Base-by-base conservation (phyloP, 2,113 vertebrate genomes). In the Apodemus speciosus region DNA sequence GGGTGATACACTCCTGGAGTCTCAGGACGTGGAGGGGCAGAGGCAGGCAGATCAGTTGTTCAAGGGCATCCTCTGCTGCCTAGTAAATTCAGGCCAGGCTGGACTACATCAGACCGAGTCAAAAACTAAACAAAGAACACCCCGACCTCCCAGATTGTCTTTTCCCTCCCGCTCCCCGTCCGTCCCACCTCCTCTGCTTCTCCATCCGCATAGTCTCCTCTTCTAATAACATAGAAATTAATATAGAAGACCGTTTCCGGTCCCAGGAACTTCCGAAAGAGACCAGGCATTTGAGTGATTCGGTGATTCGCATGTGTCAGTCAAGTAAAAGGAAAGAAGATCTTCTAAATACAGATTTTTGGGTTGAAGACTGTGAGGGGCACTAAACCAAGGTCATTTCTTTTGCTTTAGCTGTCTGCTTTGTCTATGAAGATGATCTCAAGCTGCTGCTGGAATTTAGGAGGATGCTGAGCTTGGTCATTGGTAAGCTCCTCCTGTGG, bases 261-360 rank as follows among this genome's bases (percentile, higher is more conserved):
- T 16, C 75, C 75, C 30, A 10, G 75, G 46, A 51, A 51, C 30
- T 35, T 38, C 20, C 1, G 38, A 76, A 72, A 75, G 62, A 23
- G 46, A 84, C 15, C 9, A 68, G 85, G 66, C 43, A 15, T 83
- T 86, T 94, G n/a, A 89, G 68, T 89, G 46, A 75, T 88, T 60
- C 92, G 6, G n/a, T n/a, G n/a, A n/a, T n/a, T n/a, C n/a, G 35
- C 18, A 13, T 23, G 13, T 66, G 30, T 71, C 8, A 38, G 27
- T 87, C n/a, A 90, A 83, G 15, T 92, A 49, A 94, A 93, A 81
- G 81, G 35, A 92, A 90, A 84, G 49, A 90, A 20, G 87, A 93
- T 68, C 20, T 87, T 68, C 71, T 73, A 85, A 93, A 51, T 66
- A 43, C 16, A 51, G 56, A 35, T 95, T 94, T 76, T 95, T 83